These are phyloP conservation scores for Vicugna pacos DNA, from an alignment of 2,113 vertebrate species.

Conservation along the genomic window DNA sequence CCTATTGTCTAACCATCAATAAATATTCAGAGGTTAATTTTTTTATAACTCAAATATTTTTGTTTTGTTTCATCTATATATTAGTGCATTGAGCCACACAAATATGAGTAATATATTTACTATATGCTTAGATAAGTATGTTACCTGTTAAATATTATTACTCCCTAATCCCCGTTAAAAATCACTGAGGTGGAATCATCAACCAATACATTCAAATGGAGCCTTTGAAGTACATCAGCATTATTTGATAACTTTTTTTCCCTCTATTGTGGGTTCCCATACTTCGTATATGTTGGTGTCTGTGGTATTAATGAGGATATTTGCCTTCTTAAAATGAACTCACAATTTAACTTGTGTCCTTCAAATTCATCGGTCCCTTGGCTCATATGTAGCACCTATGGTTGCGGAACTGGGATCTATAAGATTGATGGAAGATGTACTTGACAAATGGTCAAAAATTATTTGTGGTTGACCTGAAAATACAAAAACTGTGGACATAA, in stretches of 20 bases:
- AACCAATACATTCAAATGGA: not conserved
- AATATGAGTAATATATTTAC: constrained; percentile 32
- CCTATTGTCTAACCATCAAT: constrained; percentile 38
- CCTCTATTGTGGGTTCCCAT: not conserved
- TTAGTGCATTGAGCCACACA: constrained; percentile 62
- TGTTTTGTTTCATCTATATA: constrained; percentile 33
- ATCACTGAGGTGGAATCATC: constrained; percentile 56
- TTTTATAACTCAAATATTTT: constrained; percentile 35
- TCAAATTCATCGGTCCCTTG: not conserved
- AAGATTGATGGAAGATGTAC: not conserved
- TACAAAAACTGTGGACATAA: not conserved
- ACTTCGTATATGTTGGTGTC: not conserved
- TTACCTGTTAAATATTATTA: constrained; percentile 69
- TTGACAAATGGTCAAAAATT: not conserved
- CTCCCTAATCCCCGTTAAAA: constrained; percentile 52
- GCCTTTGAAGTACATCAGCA: constrained; percentile 46
- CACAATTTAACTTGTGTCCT: not conserved
- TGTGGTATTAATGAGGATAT: not conserved
- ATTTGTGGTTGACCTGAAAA: not conserved
- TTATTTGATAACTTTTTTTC: constrained; percentile 22
- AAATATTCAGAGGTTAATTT: constrained; percentile 50
- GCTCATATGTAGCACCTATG: not conserved
- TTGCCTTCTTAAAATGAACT: not conserved
- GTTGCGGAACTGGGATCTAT: not conserved
- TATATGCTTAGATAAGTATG: constrained; percentile 66